Conservation (phyloP, 2,113 vertebrate genomes). For the Ophiodon elongatus region DNA sequence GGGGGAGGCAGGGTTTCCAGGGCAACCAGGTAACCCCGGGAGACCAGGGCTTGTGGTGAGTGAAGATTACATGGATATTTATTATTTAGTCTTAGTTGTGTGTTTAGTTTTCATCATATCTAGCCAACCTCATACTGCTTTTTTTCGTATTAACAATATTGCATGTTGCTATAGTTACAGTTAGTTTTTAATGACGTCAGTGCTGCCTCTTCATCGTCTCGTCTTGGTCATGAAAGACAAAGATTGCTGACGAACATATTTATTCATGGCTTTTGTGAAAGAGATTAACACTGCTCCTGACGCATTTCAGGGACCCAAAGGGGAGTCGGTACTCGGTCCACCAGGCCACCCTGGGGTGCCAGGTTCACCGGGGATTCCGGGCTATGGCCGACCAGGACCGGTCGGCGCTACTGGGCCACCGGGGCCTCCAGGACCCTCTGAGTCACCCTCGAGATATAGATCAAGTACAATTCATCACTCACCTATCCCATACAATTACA, state of each 20-base stretch:
- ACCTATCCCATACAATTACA: neutral
- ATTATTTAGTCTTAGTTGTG: neutral
- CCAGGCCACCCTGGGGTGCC: constrained; percentile 89
- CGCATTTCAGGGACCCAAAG: constrained; percentile 91
- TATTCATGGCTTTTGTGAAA: too few species aligned
- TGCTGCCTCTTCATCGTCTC: too few species aligned
- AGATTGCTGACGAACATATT: too few species aligned
- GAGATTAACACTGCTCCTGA: neutral
- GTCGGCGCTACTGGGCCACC: constrained; percentile 91
- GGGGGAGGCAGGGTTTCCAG: constrained; percentile 84
- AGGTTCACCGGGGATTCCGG: constrained; percentile 90
- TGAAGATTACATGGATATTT: constrained; percentile 17
- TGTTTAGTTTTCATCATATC: too few species aligned
- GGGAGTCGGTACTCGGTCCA: constrained; percentile 88
- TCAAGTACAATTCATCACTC: constrained; percentile 79
- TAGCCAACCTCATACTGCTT: too few species aligned
- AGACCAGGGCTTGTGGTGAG: constrained; percentile 88
- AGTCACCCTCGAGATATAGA: constrained; percentile 82
- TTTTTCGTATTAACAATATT: too few species aligned
- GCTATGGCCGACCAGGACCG: constrained; percentile 89
- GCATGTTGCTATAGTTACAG: too few species aligned
- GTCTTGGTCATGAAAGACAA: too few species aligned
- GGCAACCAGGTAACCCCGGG: constrained; percentile 88
- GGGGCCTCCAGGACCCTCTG: constrained; percentile 85
- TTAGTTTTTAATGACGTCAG: too few species aligned